Base-by-base conservation (phyloP, 2,888 invertebrate species). In the Dione juno region DNA sequence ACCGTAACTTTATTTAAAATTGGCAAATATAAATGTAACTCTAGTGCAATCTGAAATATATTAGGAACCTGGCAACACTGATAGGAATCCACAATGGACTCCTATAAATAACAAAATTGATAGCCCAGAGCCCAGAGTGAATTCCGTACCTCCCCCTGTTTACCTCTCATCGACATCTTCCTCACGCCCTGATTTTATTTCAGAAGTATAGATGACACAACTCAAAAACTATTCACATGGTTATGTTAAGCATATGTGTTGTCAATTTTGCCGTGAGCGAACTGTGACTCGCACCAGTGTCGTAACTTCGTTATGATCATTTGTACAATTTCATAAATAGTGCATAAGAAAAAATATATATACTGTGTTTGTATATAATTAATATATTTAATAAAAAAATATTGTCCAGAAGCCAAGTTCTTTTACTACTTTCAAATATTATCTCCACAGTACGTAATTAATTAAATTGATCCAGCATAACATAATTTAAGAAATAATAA, bases 201-300 rank as follows among this genome's bases (percentile, higher is more conserved):
- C 81, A 80, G 48, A 69, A 40, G 48, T 59, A 53, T 41, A 53
- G 48, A 53, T 41, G 83, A 84, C 88, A 87, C 90, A 86, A 89
- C 92, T 93, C 93, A 93, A 93, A 93, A 93, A 93, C 93, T 93
- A 93, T 93, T 93, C 93, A 93, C 93, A 92, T 83, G 84, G 85
- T 78, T 76, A 79, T 80, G 80, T 82, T 82, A 84, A 84, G 83
- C 85, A 85, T 85, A 88, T 88, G 87, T 87, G 83, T 87, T 86
- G 87, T 85, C 84, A 82, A 77, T 75, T 79, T 79, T 77, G 77
- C 79, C 79, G 79, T 79, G 77, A 82, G 79, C 83, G 82, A 79
- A 79, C 81, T 82, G 83, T 86, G 85, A 85, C 82, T 88, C 88
- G 88, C 89, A 88, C 88, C 88, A 87, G 88, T 88, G 85, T 87